These are phyloP conservation scores for Tachystola acroxantha DNA, from an alignment of 2,888 invertebrate species.

Conservation along the genomic window DNA sequence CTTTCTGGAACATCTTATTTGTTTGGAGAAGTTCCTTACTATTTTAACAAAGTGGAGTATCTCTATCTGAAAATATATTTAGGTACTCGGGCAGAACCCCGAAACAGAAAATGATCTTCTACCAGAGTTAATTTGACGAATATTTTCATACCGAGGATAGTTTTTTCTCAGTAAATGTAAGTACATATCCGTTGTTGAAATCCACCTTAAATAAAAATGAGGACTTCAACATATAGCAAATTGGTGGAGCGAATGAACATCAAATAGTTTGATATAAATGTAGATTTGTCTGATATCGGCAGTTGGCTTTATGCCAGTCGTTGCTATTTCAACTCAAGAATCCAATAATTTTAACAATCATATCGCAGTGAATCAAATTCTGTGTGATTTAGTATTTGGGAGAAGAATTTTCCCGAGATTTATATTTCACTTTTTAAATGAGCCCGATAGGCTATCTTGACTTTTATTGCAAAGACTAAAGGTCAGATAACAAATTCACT, in stretches of 20 bases:
- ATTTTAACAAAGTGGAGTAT: too few relatives aligned
- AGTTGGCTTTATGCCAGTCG: conserved; percentile 25
- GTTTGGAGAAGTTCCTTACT: too few relatives aligned
- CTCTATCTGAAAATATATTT: not conserved
- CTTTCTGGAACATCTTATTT: too few relatives aligned
- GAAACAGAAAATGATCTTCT: too few relatives aligned
- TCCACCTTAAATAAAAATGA: too few relatives aligned
- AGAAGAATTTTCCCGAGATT: not conserved
- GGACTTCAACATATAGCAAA: too few relatives aligned
- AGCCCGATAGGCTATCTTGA: conserved; percentile 19
- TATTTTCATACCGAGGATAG: too few relatives aligned
- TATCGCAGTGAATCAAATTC: conserved; percentile 1
- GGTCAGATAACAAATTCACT: conserved; percentile 53
- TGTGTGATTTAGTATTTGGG: not conserved
- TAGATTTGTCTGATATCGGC: conserved; percentile 25
- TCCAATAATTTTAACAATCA: conserved; percentile 23
- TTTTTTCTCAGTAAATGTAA: too few relatives aligned
- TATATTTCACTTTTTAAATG: not conserved
- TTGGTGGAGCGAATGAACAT: too few relatives aligned
- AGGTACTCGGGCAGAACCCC: too few relatives aligned
- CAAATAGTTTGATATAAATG: conserved; percentile 11
- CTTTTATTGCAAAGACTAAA: conserved; percentile 38
- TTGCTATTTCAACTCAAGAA: conserved; percentile 21
- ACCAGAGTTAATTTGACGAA: too few relatives aligned
- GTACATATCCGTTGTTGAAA: too few relatives aligned